A percentile compares a stretch with the other conserved stretches of the same genome.
Conservation (phyloP, 92 coral and sea anemone species). For the Palythoa grandis region DNA sequence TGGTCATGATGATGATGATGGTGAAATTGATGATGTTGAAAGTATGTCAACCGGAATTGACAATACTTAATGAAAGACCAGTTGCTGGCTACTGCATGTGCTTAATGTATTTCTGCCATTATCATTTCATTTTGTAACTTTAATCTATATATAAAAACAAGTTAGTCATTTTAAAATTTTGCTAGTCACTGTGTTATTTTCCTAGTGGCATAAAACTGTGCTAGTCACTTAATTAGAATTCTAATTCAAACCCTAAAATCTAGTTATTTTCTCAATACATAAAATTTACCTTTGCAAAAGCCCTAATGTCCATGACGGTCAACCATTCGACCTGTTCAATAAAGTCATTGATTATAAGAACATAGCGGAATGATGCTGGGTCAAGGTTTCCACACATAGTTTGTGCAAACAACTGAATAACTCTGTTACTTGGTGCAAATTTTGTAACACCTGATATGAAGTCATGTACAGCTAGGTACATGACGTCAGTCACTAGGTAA, state of each 20-base stretch:
- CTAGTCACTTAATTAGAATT: too few relatives aligned
- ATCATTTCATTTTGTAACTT: too few relatives aligned
- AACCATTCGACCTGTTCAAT: slow-evolving; percentile 87
- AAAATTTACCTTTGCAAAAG: slow-evolving; percentile 62
- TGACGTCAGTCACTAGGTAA: slow-evolving; percentile 77
- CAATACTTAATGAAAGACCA: too few relatives aligned
- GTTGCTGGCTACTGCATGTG: too few relatives aligned
- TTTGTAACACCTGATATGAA: slow-evolving; percentile 80
- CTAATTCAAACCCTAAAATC: neutral
- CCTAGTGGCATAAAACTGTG: too few relatives aligned
- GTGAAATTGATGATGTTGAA: neutral
- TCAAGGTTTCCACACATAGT: slow-evolving; percentile 94
- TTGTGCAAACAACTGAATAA: slow-evolving; percentile 89
- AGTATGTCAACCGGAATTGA: too few relatives aligned
- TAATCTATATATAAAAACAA: too few relatives aligned
- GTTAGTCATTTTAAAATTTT: too few relatives aligned
- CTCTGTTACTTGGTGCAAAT: slow-evolving; percentile 68
- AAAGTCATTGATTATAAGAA: slow-evolving; percentile 80
- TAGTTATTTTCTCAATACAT: neutral
- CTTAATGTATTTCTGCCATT: too few relatives aligned
- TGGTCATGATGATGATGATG: neutral
- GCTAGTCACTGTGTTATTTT: too few relatives aligned
- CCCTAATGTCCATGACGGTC: slow-evolving; percentile 79
- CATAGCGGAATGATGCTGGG: slow-evolving; percentile 89
- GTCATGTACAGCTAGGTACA: slow-evolving; percentile 81